These are phyloP conservation scores for Columba livia DNA, from an alignment of 2,113 vertebrate genomes.

Conservation along the genomic window DNA sequence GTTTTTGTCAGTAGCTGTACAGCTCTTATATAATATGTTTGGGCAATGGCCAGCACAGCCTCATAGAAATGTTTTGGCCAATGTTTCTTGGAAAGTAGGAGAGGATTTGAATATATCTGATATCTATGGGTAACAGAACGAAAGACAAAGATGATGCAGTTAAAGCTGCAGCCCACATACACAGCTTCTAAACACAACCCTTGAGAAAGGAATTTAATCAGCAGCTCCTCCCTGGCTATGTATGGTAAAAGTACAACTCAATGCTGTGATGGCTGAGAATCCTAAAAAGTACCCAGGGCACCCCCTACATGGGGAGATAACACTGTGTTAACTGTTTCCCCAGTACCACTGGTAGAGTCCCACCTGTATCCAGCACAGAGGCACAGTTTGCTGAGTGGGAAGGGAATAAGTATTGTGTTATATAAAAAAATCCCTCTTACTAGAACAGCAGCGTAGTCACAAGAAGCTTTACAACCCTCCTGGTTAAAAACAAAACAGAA, in stretches of 20 bases:
- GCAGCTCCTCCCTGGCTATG: background rate
- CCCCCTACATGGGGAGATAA: background rate
- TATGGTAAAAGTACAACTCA: background rate
- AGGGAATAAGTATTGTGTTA: background rate
- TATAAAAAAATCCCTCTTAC: background rate
- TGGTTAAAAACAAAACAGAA: background rate
- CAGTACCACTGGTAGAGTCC: background rate
- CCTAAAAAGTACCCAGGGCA: background rate
- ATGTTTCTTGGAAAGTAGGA: background rate
- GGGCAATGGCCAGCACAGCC: background rate
- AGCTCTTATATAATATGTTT: slow-evolving; percentile 5
- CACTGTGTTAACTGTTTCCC: background rate
- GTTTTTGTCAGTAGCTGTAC: background rate
- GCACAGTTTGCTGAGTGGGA: background rate
- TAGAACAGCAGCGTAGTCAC: background rate
- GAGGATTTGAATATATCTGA: background rate
- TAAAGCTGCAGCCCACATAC: background rate
- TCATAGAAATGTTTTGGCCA: background rate
- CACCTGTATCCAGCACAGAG: background rate
- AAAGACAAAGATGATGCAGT: background rate
- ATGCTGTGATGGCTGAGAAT: background rate
- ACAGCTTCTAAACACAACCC: background rate
- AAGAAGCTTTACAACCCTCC: background rate
- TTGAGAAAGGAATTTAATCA: background rate
- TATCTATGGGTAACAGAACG: background rate